These are phyloP conservation scores for Xenopus borealis DNA, from an alignment of 2,113 vertebrate species.

Conservation along the genomic window DNA sequence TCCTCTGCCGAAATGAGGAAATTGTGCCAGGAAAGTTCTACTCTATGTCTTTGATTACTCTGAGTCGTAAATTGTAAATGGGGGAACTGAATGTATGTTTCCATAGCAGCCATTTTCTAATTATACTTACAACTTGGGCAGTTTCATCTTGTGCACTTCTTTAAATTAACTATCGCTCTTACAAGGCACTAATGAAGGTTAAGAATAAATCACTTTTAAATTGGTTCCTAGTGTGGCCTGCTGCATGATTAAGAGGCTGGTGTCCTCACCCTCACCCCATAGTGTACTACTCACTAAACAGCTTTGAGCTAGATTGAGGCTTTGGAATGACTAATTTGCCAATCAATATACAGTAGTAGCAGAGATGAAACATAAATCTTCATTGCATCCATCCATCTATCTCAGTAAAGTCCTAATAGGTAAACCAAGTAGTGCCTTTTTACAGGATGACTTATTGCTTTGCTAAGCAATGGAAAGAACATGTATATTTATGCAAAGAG, in stretches of 20 bases:
- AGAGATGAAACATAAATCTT: constrained; percentile 30
- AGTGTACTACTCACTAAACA: constrained; percentile 17
- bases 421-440: constrained; percentile 15
- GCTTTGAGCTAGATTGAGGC: background rate
- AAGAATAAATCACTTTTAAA: constrained; percentile 45
- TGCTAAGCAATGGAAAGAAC: constrained; percentile 13
- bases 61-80: constrained; percentile 14
- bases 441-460: constrained; percentile 24
- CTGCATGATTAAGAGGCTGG: constrained; percentile 37
- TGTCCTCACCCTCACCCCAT: constrained; percentile 27
- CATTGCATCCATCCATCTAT: constrained; percentile 26
- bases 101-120: constrained; percentile 21
- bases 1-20: no score
- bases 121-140: constrained; percentile 28
- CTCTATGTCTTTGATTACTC: constrained; percentile 6
- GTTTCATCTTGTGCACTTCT: constrained; percentile 29
- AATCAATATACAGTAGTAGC: constrained; percentile 40
- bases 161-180: constrained; percentile 42
- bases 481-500: constrained; percentile 33
- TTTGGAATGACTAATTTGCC: constrained; percentile 32
- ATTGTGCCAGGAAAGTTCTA: no score
- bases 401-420: constrained; percentile 23
- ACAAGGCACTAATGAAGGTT: constrained; percentile 35
- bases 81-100: constrained; percentile 2
- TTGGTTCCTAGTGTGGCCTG: constrained; percentile 35